These are phyloP conservation scores for Mico argentatus DNA, from an alignment of 2,797 vertebrate species.

Conservation along the genomic window DNA sequence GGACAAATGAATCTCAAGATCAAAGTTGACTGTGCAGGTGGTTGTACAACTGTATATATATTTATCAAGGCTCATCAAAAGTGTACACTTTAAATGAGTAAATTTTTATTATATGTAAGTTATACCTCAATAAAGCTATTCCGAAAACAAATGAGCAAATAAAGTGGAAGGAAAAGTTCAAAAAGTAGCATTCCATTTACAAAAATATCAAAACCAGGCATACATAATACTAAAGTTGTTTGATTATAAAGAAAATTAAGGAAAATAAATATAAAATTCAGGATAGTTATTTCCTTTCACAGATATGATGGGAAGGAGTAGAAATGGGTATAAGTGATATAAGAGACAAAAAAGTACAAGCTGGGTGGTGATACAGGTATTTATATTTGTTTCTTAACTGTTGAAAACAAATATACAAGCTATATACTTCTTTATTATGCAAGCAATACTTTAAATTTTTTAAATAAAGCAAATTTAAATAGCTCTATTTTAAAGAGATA, in stretches of 20 bases:
- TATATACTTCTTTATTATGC: not conserved
- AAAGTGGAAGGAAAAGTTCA: not conserved
- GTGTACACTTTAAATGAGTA: not conserved
- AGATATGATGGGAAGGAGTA: not conserved
- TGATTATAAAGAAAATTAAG: slow-evolving; percentile 17
- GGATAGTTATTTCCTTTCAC: not conserved
- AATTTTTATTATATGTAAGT: not conserved
- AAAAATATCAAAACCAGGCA: not conserved
- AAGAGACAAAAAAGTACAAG: not conserved
- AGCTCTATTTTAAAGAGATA: not conserved
- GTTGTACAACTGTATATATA: not conserved
- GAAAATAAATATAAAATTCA: not conserved
- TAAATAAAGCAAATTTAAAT: slow-evolving; percentile 15
- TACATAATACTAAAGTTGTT: not conserved
- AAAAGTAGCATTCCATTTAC: not conserved
- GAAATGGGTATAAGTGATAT: not conserved
- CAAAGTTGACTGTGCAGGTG: not conserved
- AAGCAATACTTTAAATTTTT: not conserved
- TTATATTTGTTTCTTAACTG: not conserved
- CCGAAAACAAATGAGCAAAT: not conserved
- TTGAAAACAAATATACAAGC: not conserved
- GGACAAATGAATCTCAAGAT: not conserved
- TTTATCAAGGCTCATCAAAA: not conserved
- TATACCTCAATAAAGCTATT: not conserved
- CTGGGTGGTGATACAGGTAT: not conserved